A percentile compares a stretch with the other conserved stretches of the same genome.
These are phyloP conservation scores for Epinephelus cyanopodus DNA, from an alignment of 2,113 vertebrate species.

Conservation along the genomic window DNA sequence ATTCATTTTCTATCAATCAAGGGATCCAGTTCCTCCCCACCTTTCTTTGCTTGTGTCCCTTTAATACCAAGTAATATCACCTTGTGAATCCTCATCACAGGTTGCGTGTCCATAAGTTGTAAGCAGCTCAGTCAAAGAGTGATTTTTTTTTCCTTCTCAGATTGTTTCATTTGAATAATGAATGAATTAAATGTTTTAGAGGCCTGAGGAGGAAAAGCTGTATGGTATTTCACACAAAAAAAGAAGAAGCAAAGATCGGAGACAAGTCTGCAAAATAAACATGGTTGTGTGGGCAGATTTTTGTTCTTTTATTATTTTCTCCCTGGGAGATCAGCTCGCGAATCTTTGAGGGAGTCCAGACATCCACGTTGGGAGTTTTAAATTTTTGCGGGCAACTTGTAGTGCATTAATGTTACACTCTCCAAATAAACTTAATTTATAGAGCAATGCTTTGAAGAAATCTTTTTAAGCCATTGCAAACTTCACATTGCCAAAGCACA, in stretches of 20 bases:
- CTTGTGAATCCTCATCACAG: not conserved
- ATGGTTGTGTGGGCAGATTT: not conserved
- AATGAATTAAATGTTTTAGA: not conserved
- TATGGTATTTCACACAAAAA: not conserved
- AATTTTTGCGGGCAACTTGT: not conserved
- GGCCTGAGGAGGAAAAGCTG: not conserved
- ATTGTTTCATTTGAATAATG: not conserved
- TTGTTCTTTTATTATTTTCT: not conserved
- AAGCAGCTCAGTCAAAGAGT: not conserved
- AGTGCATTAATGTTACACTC: too few species aligned
- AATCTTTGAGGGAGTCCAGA: not conserved
- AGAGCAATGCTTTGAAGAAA: slow-evolving; percentile 1
- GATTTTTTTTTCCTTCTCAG: not conserved
- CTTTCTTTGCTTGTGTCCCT: not conserved
- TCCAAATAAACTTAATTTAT: not conserved
- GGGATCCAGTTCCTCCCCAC: not conserved
- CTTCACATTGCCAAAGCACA: not conserved
- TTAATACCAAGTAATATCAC: not conserved
- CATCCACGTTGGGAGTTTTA: too few species aligned
- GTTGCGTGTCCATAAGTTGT: slow-evolving; percentile 6
- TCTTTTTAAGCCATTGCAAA: not conserved
- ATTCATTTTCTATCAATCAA: not conserved
- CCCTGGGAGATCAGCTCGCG: not conserved
- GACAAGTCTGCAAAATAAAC: too few species aligned
- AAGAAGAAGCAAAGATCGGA: not conserved